Evolutionary conservation across 2,797 vertebrate species (phyloP), one percentile per base, ranked within the genome.

Genomic region (Zalophus californianus): DNA sequence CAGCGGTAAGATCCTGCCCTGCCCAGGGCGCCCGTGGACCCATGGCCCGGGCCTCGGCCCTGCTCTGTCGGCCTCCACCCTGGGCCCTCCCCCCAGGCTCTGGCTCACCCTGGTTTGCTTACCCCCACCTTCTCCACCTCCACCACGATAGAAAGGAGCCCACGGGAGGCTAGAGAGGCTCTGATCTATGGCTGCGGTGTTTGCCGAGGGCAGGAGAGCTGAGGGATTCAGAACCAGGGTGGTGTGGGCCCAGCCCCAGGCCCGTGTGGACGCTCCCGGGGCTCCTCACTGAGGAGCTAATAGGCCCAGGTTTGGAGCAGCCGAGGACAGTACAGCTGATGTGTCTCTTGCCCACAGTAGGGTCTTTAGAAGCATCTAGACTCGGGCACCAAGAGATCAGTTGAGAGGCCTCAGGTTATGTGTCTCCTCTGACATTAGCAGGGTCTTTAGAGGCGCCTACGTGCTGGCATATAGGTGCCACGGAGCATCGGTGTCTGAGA

Each of bases 231-330:
- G 20, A 10, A 11, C 73, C 44, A 2, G 9, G 41, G 48, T 5
- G 16, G 27, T 20, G 48, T 5, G 16, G 15, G 27, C 27, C 73
- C 27, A 0, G 29, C 32, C 75, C 8, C 29, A 50, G 48, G 75
- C 75, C 75, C 1, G 1, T 23, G 50, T 54, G 50, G 50, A 32
- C 0, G 8, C 1, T 70, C 94, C 89, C 80, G 66, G 21, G 86
- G 94, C 79, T 97, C 93, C 96, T 95, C 29, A 94, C 97, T 94
- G 95, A 35, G 52, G 44, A 62, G 50, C 70, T 64, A 18, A 32
- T 38, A 38, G 85, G 79, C 38, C 91, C 14, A n/a, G 7, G 13
- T n/a, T 50, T 27, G 15, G 27, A 70, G 68, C 7, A 21, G 18
- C 12, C 0, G 4, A 41, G 21, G 29, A 56, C 52, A n/a, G 20